These are phyloP conservation scores for Entomobrya multifasciata DNA, from an alignment of 2,888 invertebrate genomes.

Conservation along the genomic window DNA sequence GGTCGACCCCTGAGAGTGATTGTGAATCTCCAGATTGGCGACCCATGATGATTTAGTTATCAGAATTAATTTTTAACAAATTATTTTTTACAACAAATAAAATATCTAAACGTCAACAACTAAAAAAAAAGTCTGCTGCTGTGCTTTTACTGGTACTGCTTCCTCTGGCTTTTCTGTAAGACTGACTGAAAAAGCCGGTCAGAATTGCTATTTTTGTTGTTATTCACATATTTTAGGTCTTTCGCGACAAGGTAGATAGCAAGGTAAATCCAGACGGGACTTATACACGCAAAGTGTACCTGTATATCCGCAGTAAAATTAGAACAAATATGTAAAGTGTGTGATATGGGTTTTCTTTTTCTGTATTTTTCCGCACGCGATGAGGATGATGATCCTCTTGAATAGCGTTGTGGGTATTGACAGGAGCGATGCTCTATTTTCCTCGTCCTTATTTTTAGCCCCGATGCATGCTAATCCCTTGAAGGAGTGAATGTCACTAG, in stretches of 20 bases:
- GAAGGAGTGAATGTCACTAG: constrained; percentile 1
- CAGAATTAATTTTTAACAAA: no score
- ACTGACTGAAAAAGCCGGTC: constrained; percentile 4
- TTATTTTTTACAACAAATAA: neutral
- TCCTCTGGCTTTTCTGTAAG: neutral
- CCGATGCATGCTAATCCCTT: constrained; percentile 5
- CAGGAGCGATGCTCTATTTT: constrained; percentile 6
- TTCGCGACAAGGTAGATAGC: neutral
- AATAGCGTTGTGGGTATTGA: no score
- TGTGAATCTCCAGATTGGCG: constrained; percentile 41
- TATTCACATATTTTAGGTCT: neutral
- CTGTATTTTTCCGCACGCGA: constrained; percentile 39
- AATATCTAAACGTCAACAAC: neutral
- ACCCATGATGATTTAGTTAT: constrained; percentile 40
- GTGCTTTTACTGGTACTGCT: neutral
- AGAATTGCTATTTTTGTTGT: neutral
- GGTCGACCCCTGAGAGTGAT: constrained; percentile 5
- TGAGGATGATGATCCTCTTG: neutral
- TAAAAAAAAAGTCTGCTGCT: neutral
- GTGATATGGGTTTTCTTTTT: neutral
- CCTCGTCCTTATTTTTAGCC: constrained; percentile 14
- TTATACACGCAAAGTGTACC: neutral
- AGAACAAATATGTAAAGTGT: neutral
- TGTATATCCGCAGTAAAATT: neutral
- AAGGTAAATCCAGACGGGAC: neutral